Base-by-base conservation (phyloP, 2,888 invertebrate genomes). In the Lepidochitona cinerea region DNA sequence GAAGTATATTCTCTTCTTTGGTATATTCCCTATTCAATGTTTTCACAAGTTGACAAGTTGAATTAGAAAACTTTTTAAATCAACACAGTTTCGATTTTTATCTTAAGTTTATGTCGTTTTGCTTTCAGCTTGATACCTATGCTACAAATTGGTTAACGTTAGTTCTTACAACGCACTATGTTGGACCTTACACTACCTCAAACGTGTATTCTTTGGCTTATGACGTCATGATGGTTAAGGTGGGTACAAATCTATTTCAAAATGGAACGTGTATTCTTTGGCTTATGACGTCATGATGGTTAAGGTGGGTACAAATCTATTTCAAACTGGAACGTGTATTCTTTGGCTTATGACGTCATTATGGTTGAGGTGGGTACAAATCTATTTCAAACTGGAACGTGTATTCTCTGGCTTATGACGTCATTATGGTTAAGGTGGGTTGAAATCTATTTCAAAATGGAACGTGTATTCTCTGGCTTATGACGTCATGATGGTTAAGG, bases 401-500 rank as follows among this genome's bases (percentile, higher is more conserved):
- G n/a, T n/a, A n/a, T n/a, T n/a, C n/a, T n/a, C n/a, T n/a, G n/a
- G n/a, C n/a, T n/a, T n/a, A n/a, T n/a, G n/a, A n/a, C n/a, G n/a
- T n/a, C n/a, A n/a, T n/a, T n/a, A n/a, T n/a, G n/a, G n/a, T n/a
- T n/a, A n/a, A n/a, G n/a, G n/a, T n/a, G n/a, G n/a, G n/a, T n/a
- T n/a, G n/a, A n/a, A n/a, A n/a, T n/a, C n/a, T n/a, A n/a, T n/a
- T n/a, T n/a, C n/a, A n/a, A n/a, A n/a, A n/a, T n/a, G n/a, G n/a
- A 72, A 77, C 35, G 68, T 65, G 29, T 64, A 75, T 37, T 75
- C 74, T 37, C 59, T 77, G 41, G 77, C 77, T 32, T 77, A 72
- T n/a, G 77, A 77, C 41, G 12, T 75, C 2, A 73, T 66, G 4
- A 70, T 73, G 26, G 71, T 77, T 18, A 14, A 67, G 65, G 77